A percentile compares a stretch with the other conserved stretches of the same genome.
Conservation (phyloP, 2,797 vertebrate genomes). For the Enteromius viviparus region DNA sequence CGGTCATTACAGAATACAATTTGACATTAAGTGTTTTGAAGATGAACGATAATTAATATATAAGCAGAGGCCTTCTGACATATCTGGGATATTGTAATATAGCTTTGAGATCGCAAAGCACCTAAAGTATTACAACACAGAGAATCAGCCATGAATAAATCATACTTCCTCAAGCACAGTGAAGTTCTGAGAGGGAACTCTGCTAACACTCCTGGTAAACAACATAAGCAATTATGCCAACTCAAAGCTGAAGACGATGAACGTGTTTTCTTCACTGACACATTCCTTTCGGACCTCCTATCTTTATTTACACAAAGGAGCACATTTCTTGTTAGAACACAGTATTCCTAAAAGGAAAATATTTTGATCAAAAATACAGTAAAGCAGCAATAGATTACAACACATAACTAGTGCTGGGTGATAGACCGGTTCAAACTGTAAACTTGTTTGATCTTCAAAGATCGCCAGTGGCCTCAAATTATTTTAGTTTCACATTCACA, state of each 20-base stretch:
- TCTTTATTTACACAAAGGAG: not conserved
- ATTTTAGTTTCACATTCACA: not conserved
- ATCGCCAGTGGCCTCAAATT: not conserved
- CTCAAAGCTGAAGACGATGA: slow-evolving; percentile 22
- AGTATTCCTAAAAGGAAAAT: not conserved
- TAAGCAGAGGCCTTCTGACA: slow-evolving; percentile 85
- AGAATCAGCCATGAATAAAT: slow-evolving; percentile 79
- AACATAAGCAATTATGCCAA: slow-evolving; percentile 18
- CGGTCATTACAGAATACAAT: slow-evolving; percentile 84
- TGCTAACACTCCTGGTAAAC: slow-evolving; percentile 42
- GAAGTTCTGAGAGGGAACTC: slow-evolving; percentile 50
- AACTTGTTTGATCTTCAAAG: not conserved
- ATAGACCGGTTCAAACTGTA: not conserved
- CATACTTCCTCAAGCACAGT: slow-evolving; percentile 76
- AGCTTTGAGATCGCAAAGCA: slow-evolving; percentile 52
- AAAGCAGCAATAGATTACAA: not conserved
- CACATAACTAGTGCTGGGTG: not conserved
- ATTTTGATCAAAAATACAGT: not conserved
- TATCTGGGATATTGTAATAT: slow-evolving; percentile 88
- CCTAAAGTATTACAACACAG: slow-evolving; percentile 67
- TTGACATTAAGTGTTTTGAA: slow-evolving; percentile 84
- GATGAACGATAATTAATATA: slow-evolving; percentile 88
- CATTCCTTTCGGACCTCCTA: not conserved
- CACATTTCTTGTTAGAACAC: not conserved
- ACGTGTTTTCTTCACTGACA: slow-evolving; percentile 26